Conservation (phyloP, 2,888 invertebrate genomes). For the Acleris emargana region DNA sequence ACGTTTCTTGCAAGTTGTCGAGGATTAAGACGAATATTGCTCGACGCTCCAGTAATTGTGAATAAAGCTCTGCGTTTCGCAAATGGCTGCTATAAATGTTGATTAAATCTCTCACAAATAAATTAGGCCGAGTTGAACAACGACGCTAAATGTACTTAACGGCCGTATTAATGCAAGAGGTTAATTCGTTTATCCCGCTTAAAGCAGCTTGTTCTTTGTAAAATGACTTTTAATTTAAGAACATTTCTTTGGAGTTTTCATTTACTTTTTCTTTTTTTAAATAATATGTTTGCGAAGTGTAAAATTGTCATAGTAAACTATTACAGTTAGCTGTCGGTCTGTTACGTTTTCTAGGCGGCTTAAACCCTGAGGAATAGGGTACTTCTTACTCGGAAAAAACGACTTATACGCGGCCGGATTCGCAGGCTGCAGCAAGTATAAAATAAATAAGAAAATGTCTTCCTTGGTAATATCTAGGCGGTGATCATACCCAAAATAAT, state of each 20-base stretch:
- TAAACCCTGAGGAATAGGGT: too few relatives aligned
- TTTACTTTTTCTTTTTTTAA: too few relatives aligned
- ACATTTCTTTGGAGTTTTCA: background rate
- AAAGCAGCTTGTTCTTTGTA: slow-evolving; percentile 1
- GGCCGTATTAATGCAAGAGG: slow-evolving; percentile 26
- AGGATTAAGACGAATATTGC: slow-evolving; percentile 52
- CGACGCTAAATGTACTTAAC: slow-evolving; percentile 25
- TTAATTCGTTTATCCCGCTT: slow-evolving; percentile 14
- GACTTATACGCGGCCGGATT: too few relatives aligned
- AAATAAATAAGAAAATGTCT: too few relatives aligned
- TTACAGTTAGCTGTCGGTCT: too few relatives aligned
- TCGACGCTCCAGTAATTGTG: slow-evolving; percentile 49
- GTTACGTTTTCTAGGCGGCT: too few relatives aligned
- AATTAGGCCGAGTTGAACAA: slow-evolving; percentile 30
- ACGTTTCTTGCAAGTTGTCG: slow-evolving; percentile 44
- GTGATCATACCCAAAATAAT: too few relatives aligned
- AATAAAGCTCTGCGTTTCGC: slow-evolving; percentile 47
- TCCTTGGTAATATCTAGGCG: too few relatives aligned
- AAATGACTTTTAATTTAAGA: background rate
- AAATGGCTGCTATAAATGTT: slow-evolving; percentile 34
- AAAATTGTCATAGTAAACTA: too few relatives aligned
- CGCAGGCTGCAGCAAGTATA: too few relatives aligned
- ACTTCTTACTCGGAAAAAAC: too few relatives aligned
- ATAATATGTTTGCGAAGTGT: too few relatives aligned
- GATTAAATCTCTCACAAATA: slow-evolving; percentile 35